phyloP scores from a whole-genome alignment of 2,797 vertebrate genomes.

The Acestrorhynchus altus region DNA sequence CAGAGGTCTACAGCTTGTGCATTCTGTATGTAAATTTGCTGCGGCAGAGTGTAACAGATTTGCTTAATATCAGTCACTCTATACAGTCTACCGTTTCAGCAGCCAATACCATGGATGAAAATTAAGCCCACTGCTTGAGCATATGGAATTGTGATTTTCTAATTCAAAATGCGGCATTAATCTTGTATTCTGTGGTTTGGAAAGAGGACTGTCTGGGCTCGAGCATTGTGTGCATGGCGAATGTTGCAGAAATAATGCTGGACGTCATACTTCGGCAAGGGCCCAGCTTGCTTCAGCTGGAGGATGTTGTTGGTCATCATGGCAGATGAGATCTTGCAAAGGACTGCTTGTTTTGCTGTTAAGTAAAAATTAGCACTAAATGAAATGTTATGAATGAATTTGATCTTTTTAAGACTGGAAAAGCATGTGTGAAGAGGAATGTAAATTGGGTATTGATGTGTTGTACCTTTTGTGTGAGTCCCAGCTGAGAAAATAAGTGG shows the following conservation, averaged over 20 bases:
- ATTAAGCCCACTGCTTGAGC: background rate
- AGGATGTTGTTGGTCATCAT: background rate
- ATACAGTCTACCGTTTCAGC: background rate
- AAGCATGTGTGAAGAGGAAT: background rate
- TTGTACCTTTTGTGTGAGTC: background rate
- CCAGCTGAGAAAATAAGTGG: background rate
- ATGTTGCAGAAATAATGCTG: background rate
- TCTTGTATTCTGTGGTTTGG: background rate
- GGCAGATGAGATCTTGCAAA: background rate
- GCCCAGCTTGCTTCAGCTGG: background rate
- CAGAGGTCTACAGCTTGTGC: background rate
- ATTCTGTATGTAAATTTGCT: background rate
- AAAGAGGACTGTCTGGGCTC: background rate
- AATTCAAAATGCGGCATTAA: background rate
- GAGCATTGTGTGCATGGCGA: background rate
- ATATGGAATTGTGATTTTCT: background rate
- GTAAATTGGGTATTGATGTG: background rate
- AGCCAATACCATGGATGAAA: background rate
- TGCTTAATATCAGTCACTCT: background rate
- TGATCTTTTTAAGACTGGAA: no score
- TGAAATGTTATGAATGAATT: background rate
- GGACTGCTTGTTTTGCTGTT: no score
- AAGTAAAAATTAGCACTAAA: background rate
- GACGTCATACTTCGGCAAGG: background rate
- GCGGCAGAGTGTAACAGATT: background rate